These are phyloP conservation scores for Spilarctia lutea DNA, from an alignment of 2,888 invertebrate species.

Conservation along the genomic window DNA sequence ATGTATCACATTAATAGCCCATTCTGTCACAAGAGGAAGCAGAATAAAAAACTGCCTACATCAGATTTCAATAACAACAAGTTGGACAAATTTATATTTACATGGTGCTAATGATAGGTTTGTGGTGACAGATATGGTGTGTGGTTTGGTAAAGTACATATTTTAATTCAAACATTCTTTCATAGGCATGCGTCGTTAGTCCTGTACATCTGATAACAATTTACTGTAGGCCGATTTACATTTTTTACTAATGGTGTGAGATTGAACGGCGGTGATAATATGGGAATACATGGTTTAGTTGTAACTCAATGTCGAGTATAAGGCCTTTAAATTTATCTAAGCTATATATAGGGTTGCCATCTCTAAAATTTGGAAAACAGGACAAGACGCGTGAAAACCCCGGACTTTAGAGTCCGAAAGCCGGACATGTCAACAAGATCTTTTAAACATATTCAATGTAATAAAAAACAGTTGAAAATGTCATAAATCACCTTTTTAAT, in stretches of 20 bases:
- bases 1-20: neutral
- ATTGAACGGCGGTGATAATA: constrained; percentile 51
- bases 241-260: constrained; percentile 58
- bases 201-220: constrained; percentile 68
- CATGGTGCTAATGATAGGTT: constrained; percentile 15
- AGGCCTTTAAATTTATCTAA: neutral
- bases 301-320: constrained; percentile 48
- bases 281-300: constrained; percentile 50
- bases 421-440: too few relatives aligned
- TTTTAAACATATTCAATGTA: too few relatives aligned
- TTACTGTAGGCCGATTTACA: constrained; percentile 61
- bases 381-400: too few relatives aligned
- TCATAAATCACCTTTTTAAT: too few relatives aligned
- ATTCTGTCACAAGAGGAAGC: neutral
- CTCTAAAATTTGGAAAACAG: too few relatives aligned
- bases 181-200: constrained; percentile 55
- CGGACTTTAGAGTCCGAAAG: too few relatives aligned
- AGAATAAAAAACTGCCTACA: neutral
- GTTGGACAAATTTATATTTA: neutral
- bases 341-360: too few relatives aligned
- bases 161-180: constrained; percentile 5
- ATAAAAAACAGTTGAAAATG: too few relatives aligned
- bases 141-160: constrained; percentile 4
- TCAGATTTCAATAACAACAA: neutral
- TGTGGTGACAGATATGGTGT: neutral